These are phyloP conservation scores for Apogon hyalosoma DNA, from an alignment of 2,797 vertebrate species.

Conservation along the genomic window DNA sequence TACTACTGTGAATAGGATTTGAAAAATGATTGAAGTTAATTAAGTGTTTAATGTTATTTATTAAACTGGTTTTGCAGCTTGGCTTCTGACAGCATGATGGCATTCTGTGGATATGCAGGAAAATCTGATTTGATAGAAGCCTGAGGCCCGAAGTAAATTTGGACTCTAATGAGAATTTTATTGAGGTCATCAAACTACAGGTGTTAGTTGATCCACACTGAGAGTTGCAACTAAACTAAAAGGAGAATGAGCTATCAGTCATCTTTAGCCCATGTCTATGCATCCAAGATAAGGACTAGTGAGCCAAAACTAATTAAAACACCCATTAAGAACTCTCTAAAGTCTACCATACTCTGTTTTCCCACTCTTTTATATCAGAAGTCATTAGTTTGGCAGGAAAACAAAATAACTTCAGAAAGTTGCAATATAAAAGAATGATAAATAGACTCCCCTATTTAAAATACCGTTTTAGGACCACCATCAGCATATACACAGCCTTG, in stretches of 20 bases:
- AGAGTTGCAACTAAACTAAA: not conserved
- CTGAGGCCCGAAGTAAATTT: constrained; percentile 2
- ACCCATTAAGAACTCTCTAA: no score
- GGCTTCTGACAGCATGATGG: not conserved
- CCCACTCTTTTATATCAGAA: constrained; percentile 19
- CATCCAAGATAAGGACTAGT: no score
- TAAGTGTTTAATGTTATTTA: not conserved
- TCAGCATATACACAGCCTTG: no score
- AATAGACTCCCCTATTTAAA: constrained; percentile 7
- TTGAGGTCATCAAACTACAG: constrained; percentile 4
- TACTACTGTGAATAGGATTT: not conserved
- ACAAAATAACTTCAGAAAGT: constrained; percentile 31
- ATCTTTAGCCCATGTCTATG: not conserved
- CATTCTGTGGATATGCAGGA: not conserved
- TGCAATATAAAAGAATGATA: constrained; percentile 5
- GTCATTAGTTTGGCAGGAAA: constrained; percentile 40
- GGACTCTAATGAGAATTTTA: constrained; percentile 12
- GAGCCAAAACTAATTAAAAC: no score
- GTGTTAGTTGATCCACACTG: constrained; percentile 2
- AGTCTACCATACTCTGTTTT: constrained; percentile 13
- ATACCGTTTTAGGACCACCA: not conserved
- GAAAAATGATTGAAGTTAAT: constrained; percentile 16
- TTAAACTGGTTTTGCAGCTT: constrained; percentile 7
- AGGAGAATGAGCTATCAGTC: not conserved
- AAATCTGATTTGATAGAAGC: constrained; percentile 20